Percentiles rank a stretch among this genome's conserved stretches.
These are phyloP conservation scores for Morelia viridis DNA, from an alignment of 2,797 vertebrate genomes.

Conservation along the genomic window DNA sequence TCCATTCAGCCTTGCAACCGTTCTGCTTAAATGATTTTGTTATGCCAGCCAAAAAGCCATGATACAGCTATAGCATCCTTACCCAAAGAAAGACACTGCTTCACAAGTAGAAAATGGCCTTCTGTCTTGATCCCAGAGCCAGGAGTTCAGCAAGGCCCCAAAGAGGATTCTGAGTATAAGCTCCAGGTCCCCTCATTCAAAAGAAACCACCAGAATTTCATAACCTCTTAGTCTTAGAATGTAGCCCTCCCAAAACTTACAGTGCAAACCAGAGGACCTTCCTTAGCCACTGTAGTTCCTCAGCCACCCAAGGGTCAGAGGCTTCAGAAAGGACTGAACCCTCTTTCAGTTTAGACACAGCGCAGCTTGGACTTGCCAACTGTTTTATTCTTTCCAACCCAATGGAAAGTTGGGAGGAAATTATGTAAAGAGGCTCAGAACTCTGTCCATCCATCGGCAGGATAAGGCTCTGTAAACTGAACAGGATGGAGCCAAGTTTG, in stretches of 20 bases:
- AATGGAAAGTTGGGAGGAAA: background rate
- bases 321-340: background rate
- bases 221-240: background rate
- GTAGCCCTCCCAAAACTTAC: background rate
- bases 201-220: background rate
- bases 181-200: background rate
- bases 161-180: background rate
- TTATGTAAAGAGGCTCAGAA: background rate
- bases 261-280: background rate
- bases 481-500: background rate
- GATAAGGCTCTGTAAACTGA: background rate
- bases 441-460: background rate
- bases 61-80: background rate
- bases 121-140: background rate
- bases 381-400: background rate
- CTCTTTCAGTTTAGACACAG: background rate
- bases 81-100: background rate
- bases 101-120: background rate
- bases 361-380: background rate
- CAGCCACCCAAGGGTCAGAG: background rate
- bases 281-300: background rate
- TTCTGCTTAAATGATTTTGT: background rate
- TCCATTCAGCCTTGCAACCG: background rate
- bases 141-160: background rate
- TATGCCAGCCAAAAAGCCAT: background rate